phyloP scores from a whole-genome alignment of 2,113 vertebrate genomes.

The Dipodomys spectabilis region DNA sequence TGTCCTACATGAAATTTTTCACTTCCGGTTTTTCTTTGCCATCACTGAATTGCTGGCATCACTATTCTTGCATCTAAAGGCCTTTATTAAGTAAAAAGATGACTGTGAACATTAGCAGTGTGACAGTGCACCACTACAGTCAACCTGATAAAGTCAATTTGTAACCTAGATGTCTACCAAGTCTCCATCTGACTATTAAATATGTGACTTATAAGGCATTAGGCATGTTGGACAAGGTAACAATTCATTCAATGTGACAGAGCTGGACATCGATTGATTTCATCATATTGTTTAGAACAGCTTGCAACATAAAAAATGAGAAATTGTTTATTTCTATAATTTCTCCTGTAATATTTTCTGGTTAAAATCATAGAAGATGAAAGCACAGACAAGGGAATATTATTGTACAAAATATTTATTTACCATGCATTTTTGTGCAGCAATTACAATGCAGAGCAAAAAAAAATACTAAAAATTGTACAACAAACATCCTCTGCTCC shows the following conservation, averaged over 20 bases:
- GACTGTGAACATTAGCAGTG: background rate
- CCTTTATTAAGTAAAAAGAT: background rate
- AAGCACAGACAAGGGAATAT: background rate
- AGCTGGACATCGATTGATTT: background rate
- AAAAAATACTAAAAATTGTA: conserved; percentile 19
- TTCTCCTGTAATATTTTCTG: background rate
- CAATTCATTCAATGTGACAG: background rate
- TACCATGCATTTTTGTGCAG: conserved; percentile 1
- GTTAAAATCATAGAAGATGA: background rate
- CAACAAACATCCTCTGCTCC: background rate
- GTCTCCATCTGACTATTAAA: background rate
- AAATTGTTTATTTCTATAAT: background rate
- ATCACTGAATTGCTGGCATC: background rate
- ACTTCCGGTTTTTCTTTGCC: background rate
- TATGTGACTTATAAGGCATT: no score
- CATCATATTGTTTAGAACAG: background rate
- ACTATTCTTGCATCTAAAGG: background rate
- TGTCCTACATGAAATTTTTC: background rate
- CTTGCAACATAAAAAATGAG: background rate
- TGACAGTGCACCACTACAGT: background rate
- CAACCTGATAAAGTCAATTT: background rate
- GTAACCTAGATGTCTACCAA: no score
- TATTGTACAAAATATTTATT: background rate
- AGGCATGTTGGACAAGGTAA: background rate
- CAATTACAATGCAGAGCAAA: conserved; percentile 33